These are phyloP conservation scores for Dicerorhinus sumatrensis DNA, from an alignment of 2,113 vertebrate species.

Conservation along the genomic window DNA sequence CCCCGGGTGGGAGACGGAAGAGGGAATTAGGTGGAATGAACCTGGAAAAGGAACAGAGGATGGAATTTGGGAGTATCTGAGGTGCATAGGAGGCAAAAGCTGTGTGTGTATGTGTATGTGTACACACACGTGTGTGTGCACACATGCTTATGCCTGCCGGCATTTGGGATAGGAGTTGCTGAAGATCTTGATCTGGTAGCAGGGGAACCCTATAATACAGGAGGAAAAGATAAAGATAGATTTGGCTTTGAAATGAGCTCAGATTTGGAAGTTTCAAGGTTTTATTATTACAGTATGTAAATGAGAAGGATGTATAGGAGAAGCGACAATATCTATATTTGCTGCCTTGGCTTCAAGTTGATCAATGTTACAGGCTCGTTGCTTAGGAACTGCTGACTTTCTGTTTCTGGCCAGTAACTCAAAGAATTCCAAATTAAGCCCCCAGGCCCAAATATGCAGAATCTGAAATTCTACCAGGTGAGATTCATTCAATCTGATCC, in stretches of 20 bases:
- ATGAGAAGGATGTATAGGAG: not conserved
- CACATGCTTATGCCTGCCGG: not conserved
- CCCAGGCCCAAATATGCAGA: not conserved
- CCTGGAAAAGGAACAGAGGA: not conserved
- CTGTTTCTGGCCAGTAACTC: not conserved
- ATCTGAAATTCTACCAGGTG: conserved; percentile 39
- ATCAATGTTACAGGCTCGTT: not conserved
- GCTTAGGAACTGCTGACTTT: not conserved
- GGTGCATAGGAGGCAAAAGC: not conserved
- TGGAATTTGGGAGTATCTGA: not conserved
- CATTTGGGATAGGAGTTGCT: not conserved
- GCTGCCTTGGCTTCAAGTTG: not conserved
- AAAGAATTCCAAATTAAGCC: not conserved
- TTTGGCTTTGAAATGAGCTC: not conserved
- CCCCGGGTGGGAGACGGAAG: not conserved
- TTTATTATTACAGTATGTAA: not conserved
- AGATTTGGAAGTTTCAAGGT: not conserved
- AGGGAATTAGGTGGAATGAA: not conserved
- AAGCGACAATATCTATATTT: not conserved
- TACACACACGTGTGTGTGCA: not conserved
- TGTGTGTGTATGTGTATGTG: not conserved
- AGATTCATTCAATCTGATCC: conserved; percentile 15
- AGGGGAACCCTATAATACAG: not conserved
- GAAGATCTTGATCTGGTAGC: not conserved
- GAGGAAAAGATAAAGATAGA: not conserved